phyloP scores from a whole-genome alignment of 2,113 vertebrate species.

The Oxyura jamaicensis region DNA sequence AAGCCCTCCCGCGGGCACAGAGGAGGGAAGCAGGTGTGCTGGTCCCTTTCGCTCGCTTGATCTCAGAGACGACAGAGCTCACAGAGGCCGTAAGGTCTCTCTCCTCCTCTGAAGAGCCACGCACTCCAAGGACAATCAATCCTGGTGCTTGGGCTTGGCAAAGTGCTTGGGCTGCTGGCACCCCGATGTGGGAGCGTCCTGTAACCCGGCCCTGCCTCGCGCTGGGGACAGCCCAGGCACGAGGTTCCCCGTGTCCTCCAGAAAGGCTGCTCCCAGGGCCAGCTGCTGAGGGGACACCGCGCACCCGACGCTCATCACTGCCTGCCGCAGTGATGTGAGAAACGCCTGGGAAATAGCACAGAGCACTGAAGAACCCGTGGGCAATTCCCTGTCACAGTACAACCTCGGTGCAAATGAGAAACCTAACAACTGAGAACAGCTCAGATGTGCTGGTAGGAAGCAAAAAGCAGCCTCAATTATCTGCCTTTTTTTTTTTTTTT shows the following conservation, averaged over 20 bases:
- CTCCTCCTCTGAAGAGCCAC: not conserved
- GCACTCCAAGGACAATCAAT: not conserved
- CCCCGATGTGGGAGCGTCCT: not conserved
- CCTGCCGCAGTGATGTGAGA: not conserved
- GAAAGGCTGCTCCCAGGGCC: not conserved
- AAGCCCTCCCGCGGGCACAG: constrained; percentile 20
- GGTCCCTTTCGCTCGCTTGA: constrained; percentile 18
- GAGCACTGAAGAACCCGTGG: constrained; percentile 44
- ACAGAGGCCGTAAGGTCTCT: not conserved
- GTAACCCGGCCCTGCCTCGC: fast-evolving
- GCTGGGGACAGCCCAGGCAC: not conserved
- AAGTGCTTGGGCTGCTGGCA: not conserved
- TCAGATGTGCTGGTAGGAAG: constrained; percentile 30
- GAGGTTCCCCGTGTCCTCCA: not conserved
- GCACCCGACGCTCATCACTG: not conserved
- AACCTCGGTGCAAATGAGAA: constrained; percentile 55
- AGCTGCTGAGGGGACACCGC: not conserved
- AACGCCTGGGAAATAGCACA: constrained; percentile 38
- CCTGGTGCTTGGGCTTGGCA: not conserved
- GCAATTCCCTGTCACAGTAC: constrained; percentile 54
- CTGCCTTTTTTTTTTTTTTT: not conserved
- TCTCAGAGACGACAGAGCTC: not conserved
- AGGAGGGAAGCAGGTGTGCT: constrained; percentile 53
- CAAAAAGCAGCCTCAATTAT: constrained; percentile 26
- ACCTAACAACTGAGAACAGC: constrained; percentile 58